phyloP scores from a whole-genome alignment of 1,140 invertebrate genomes.

The Pseudoatta argentina region DNA sequence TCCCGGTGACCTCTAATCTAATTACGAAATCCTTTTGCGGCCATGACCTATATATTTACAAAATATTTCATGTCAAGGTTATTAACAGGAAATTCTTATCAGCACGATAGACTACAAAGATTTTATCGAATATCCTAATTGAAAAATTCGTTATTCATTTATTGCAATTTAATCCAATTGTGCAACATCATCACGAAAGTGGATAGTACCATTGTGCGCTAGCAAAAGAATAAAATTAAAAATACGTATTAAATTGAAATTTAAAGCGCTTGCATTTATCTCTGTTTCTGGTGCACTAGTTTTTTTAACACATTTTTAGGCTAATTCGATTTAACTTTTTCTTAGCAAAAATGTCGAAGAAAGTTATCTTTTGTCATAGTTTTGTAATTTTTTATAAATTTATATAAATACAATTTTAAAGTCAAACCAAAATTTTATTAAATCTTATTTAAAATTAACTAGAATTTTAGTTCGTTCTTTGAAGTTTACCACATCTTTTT shows the following conservation, averaged over 20 bases:
- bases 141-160: conserved; percentile 1
- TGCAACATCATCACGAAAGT: neutral
- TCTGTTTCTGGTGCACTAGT: neutral
- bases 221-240: conserved; percentile 2
- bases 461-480: neutral
- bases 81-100: conserved; percentile 18
- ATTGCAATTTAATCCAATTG: conserved; percentile 20
- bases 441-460: neutral
- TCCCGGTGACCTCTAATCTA: neutral
- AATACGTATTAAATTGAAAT: conserved; percentile 19
- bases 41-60: neutral
- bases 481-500: neutral
- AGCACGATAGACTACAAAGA: neutral
- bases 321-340: neutral
- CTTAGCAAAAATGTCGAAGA: neutral
- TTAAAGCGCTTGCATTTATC: neutral
- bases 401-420: neutral
- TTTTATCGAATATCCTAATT: conserved; percentile 14
- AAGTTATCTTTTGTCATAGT: neutral
- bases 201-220: neutral
- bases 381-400: neutral
- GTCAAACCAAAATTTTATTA: neutral
- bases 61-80: conserved; percentile 8
- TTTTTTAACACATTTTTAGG: neutral
- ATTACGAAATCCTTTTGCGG: conserved; percentile 34